Evolutionary conservation across 2,888 invertebrate species (phyloP).

Genomic region (Chrysodeixis includens): DNA sequence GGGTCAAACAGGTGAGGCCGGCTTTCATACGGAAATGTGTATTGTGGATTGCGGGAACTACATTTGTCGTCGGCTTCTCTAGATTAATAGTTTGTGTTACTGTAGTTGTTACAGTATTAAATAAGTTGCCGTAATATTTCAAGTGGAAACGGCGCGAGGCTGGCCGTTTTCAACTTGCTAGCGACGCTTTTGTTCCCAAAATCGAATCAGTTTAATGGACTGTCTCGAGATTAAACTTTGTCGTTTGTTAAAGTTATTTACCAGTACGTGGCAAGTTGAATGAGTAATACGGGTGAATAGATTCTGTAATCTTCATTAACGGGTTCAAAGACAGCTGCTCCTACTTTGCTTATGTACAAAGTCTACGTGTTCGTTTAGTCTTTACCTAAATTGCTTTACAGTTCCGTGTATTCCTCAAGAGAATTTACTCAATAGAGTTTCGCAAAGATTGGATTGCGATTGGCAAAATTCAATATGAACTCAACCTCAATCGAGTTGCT

Average conservation of each 20-base stretch:
- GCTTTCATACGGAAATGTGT: slow-evolving; percentile 55
- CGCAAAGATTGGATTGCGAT: slow-evolving; percentile 49
- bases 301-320: neutral
- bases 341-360: neutral
- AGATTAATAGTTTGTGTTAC: slow-evolving; percentile 48
- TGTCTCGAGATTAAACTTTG: slow-evolving; percentile 6
- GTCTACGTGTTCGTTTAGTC: slow-evolving; percentile 14
- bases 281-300: neutral
- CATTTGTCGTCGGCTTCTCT: slow-evolving; percentile 50
- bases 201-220: slow-evolving; percentile 37
- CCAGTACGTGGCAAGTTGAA: neutral
- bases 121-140: slow-evolving; percentile 20
- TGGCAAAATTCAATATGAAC: slow-evolving; percentile 38
- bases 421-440: slow-evolving; percentile 29
- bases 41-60: slow-evolving; percentile 53
- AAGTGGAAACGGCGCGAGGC: neutral
- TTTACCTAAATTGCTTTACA: slow-evolving; percentile 43
- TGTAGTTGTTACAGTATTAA: slow-evolving; percentile 19
- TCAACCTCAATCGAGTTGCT: slow-evolving; percentile 22
- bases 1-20: slow-evolving; percentile 67
- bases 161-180: neutral
- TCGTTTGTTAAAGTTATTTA: neutral
- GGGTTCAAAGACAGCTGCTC: neutral
- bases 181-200: slow-evolving; percentile 20
- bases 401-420: slow-evolving; percentile 17